Percentiles rank a stretch among this genome's conserved stretches.
Evolutionary conservation across 2,797 vertebrate genomes (phyloP).

Genomic region (Clamator glandarius): DNA sequence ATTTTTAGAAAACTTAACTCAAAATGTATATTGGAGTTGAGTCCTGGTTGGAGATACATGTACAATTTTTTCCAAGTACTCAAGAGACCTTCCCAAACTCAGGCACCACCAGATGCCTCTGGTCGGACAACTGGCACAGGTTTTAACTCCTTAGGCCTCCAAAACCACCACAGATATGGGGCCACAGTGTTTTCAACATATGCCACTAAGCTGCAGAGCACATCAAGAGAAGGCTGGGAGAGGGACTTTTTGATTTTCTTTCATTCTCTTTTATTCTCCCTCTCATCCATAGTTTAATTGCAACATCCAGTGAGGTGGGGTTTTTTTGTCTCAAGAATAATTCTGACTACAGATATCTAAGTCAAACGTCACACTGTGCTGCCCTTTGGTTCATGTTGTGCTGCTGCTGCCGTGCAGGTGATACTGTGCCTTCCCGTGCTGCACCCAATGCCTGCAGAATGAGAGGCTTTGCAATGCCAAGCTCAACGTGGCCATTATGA

Average conservation of each 20-base stretch:
- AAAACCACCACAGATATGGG: not conserved
- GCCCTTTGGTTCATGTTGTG: not conserved
- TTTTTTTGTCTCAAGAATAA: not conserved
- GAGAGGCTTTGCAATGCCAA: not conserved
- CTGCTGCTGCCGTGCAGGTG: not conserved
- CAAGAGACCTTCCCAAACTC: not conserved
- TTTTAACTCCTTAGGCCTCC: not conserved
- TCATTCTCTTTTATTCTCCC: not conserved
- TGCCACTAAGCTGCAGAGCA: not conserved
- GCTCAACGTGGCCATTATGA: not conserved
- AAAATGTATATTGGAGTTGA: not conserved
- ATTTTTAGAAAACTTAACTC: not conserved
- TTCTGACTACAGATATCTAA: not conserved
- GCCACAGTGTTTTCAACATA: not conserved
- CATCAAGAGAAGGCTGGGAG: not conserved
- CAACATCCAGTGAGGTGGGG: not conserved
- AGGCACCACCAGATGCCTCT: not conserved
- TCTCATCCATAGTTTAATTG: not conserved
- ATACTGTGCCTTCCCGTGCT: not conserved
- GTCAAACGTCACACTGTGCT: not conserved
- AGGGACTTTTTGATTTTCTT: not conserved
- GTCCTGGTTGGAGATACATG: not conserved
- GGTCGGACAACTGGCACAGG: not conserved
- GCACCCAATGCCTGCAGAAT: not conserved
- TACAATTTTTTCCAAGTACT: not conserved